Evolutionary conservation across 2,113 vertebrate species (phyloP).

Genomic region (Macrotis lagotis): DNA sequence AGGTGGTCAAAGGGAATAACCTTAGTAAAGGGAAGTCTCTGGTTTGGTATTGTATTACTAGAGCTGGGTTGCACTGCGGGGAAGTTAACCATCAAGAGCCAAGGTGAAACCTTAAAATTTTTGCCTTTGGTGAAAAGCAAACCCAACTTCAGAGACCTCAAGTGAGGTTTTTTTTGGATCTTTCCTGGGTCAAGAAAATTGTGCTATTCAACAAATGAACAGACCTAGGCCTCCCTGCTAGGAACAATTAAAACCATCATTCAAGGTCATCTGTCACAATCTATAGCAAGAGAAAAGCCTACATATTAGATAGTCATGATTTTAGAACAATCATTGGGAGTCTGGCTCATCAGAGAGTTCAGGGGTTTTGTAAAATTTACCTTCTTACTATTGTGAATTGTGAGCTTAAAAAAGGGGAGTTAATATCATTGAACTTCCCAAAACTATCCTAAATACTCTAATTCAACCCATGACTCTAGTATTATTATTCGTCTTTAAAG

Average conservation of each 20-base stretch:
- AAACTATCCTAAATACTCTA: not conserved
- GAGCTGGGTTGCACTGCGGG: not conserved
- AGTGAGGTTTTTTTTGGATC: not conserved
- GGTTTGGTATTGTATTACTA: not conserved
- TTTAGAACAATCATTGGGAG: not conserved
- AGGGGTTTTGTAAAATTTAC: not conserved
- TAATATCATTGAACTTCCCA: not conserved
- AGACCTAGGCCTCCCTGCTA: not conserved
- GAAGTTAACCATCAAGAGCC: not conserved
- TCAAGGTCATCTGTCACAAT: not conserved
- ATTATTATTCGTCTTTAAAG: not conserved
- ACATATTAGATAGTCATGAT: not conserved
- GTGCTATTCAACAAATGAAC: not conserved
- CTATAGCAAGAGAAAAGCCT: not conserved
- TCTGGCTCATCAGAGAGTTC: not conserved
- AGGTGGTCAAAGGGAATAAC: not conserved
- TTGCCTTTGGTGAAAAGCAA: not conserved
- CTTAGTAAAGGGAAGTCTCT: not conserved
- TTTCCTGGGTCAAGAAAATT: not conserved
- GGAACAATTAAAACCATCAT: not conserved
- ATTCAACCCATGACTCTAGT: not conserved
- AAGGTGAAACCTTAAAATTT: not conserved
- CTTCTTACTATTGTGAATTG: not conserved
- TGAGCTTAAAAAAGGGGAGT: not conserved
- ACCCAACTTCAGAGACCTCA: not conserved